Evolutionary conservation across 2,888 invertebrate genomes (phyloP).

Genomic region (Hirudinaria manillensis): DNA sequence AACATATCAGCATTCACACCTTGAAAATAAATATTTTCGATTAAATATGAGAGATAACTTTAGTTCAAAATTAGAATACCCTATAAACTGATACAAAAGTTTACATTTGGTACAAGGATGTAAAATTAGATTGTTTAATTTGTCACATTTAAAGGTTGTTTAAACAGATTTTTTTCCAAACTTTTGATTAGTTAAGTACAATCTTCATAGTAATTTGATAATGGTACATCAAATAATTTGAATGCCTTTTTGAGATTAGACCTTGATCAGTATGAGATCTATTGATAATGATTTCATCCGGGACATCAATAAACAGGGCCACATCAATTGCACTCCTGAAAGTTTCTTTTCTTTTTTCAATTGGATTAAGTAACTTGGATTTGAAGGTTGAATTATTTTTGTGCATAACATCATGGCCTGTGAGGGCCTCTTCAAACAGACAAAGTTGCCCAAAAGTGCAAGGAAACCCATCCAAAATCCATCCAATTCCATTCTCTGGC

Average conservation of each 20-base stretch:
- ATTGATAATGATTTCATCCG: background rate
- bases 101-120: no score
- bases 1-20: no score
- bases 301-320: background rate
- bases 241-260: background rate
- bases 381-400: background rate
- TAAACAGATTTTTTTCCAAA: no score
- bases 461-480: conserved; percentile 21
- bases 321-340: background rate
- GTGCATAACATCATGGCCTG: background rate
- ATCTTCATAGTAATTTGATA: no score
- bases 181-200: no score
- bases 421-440: conserved; percentile 1
- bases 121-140: no score
- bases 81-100: no score
- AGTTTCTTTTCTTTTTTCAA: background rate
- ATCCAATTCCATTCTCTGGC: conserved; percentile 12
- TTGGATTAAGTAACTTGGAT: background rate
- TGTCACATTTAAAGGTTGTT: no score
- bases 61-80: no score
- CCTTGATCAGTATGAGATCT: background rate
- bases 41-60: no score
- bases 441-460: background rate
- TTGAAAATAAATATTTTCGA: no score
- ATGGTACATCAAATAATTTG: background rate